These are phyloP conservation scores for Troides oblongomaculatus DNA, from an alignment of 2,888 invertebrate species.

Conservation along the genomic window DNA sequence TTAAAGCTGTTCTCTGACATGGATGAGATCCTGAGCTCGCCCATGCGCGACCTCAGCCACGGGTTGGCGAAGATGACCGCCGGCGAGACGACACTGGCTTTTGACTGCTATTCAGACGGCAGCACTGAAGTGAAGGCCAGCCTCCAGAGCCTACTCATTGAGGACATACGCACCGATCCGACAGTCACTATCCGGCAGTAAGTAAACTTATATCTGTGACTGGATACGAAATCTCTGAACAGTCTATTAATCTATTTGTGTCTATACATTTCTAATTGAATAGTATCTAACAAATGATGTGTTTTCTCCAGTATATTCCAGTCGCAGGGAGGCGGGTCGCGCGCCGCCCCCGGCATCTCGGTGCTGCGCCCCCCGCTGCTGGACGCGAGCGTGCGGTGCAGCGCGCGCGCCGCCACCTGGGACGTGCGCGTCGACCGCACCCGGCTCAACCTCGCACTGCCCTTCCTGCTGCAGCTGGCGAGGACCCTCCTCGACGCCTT, in stretches of 20 bases:
- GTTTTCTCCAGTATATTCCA: conserved; percentile 80
- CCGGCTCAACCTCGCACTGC: conserved; percentile 85
- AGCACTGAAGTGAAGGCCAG: conserved; percentile 85
- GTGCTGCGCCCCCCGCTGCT: conserved; percentile 86
- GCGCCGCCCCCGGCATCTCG: conserved; percentile 78
- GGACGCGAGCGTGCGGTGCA: conserved; percentile 84
- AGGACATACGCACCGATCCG: conserved; percentile 86
- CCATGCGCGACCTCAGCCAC: conserved; percentile 85
- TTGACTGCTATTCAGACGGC: conserved; percentile 84
- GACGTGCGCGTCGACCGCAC: conserved; percentile 87
- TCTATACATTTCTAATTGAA: conserved; percentile 16
- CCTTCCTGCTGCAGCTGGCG: conserved; percentile 82
- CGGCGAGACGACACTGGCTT: conserved; percentile 82
- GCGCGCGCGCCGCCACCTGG: conserved; percentile 80
- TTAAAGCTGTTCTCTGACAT: conserved; percentile 86
- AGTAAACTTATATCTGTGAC: conserved; percentile 29
- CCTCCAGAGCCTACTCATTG: conserved; percentile 83
- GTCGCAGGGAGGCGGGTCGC: conserved; percentile 80
- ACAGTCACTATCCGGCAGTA: conserved; percentile 81
- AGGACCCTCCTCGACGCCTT: conserved; percentile 82
- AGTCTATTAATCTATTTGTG: background rate
- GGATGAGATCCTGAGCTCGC: conserved; percentile 87
- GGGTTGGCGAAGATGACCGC: conserved; percentile 85
- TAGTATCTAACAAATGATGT: too few relatives aligned
- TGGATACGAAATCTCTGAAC: background rate